Evolutionary conservation across 2,113 vertebrate species (phyloP).

Genomic region (Tretioscincus oriximinensis): DNA sequence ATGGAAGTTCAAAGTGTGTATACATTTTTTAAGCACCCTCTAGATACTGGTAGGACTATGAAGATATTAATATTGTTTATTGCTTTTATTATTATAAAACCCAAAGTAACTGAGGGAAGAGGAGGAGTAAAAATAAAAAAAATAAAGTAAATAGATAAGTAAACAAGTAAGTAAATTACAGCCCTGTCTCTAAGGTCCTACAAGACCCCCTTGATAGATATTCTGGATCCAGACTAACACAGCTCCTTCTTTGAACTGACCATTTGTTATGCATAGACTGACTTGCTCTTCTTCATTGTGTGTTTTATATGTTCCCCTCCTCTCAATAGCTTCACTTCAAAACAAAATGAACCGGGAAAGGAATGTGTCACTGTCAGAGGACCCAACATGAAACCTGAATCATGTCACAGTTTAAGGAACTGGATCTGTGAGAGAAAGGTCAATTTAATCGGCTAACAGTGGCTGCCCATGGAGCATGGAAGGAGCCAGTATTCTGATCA

Average conservation of each 20-base stretch:
- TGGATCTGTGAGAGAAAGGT: slow-evolving; percentile 23
- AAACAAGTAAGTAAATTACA: too few species aligned
- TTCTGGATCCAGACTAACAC: neutral
- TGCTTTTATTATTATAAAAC: too few species aligned
- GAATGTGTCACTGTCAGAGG: neutral
- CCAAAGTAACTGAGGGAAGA: too few species aligned
- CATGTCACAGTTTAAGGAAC: neutral
- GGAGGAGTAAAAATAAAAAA: too few species aligned
- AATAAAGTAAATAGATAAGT: too few species aligned
- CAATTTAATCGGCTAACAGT: neutral
- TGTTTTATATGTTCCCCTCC: neutral
- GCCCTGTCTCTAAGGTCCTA: too few species aligned
- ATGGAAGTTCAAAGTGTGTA: too few species aligned
- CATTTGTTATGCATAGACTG: neutral
- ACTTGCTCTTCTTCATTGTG: neutral
- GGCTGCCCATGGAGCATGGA: too few species aligned
- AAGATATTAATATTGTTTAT: too few species aligned
- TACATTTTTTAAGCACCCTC: too few species aligned
- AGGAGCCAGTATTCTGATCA: neutral
- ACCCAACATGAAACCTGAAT: neutral
- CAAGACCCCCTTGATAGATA: too few species aligned
- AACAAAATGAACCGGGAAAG: neutral
- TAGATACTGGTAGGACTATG: neutral
- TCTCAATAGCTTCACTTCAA: slow-evolving; percentile 7
- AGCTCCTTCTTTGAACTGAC: neutral